Evolutionary conservation across 2,113 vertebrate genomes (phyloP).

Genomic region (Eubucco bourcierii): DNA sequence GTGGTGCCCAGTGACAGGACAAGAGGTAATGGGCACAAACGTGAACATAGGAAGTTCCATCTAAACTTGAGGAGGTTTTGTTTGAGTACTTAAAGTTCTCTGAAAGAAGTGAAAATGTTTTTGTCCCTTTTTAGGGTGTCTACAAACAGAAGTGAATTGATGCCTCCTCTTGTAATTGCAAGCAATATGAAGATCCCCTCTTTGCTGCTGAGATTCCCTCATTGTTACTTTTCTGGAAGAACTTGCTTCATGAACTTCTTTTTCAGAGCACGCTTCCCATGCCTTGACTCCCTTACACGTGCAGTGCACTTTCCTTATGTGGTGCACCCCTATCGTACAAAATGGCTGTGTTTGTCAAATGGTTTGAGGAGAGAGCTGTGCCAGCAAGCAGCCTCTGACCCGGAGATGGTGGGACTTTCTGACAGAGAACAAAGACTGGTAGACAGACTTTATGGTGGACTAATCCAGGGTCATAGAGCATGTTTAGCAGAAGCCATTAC

Average conservation of each 20-base stretch:
- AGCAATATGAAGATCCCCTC: conserved; percentile 64
- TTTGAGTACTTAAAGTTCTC: background rate
- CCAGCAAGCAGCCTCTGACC: conserved; percentile 53
- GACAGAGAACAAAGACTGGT: conserved; percentile 83
- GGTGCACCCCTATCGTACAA: background rate
- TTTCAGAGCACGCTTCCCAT: background rate
- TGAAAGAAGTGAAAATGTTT: background rate
- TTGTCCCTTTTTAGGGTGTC: conserved; percentile 31
- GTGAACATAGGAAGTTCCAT: too few relatives aligned
- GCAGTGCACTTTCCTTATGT: background rate
- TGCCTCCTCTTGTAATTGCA: background rate
- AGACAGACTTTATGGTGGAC: conserved; percentile 83
- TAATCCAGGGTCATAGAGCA: conserved; percentile 86
- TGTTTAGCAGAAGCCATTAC: conserved; percentile 94
- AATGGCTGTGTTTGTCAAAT: background rate
- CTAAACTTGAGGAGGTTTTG: background rate
- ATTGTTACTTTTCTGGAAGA: background rate
- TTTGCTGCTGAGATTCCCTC: conserved; percentile 39
- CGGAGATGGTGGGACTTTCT: conserved; percentile 74
- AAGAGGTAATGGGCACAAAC: too few relatives aligned
- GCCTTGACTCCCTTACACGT: accelerated
- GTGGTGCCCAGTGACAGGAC: too few relatives aligned
- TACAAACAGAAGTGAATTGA: background rate
- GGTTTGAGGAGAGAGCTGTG: conserved; percentile 62
- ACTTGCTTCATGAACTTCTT: background rate